Evolutionary conservation across 1,140 invertebrate species (phyloP), one percentile per base, ranked within the genome.

Genomic region (Propsilocerus akamusi): DNA sequence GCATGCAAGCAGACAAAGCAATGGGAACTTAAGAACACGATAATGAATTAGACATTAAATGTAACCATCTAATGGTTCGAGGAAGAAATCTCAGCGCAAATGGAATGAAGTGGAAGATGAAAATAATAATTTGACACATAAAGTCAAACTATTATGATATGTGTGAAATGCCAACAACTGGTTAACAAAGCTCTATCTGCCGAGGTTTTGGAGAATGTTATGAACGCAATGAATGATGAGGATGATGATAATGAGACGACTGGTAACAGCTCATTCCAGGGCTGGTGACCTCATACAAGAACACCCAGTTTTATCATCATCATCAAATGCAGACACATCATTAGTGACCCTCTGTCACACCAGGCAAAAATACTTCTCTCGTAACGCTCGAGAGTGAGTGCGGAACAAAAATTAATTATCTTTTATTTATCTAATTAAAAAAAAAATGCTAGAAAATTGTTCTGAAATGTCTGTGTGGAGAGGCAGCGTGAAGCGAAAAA

Each of bases 121-220:
- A 30, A 11, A 30, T 11, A 30, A 17, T 41, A 41, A 41, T 41
- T 41, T 41, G 34, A 41, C 34, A 41, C 17, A 20, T 20, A 41
- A 41, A 41, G 34, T 41, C 34, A 41, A 41, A 41, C 34, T 41
- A 41, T 41, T 41, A 41, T 41, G 34, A 41, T 41, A 41, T 41
- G 34, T 41, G 34, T 41, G 34, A 41, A 41, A 41, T 17, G 14
- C 34, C 22, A 41, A 41, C 34, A 41, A 41, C 34, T 20, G 17
- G 10, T 30, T 30, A 17, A 41, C 8, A 14, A 17, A 41, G 14
- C n/a, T n/a, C n/a, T n/a, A n/a, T n/a, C n/a, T n/a, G n/a, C n/a
- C n/a, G n/a, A n/a, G n/a, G n/a, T n/a, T n/a, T n/a, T n/a, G n/a
- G n/a, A n/a, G n/a, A n/a, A n/a, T n/a, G n/a, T n/a, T n/a, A n/a